Evolutionary conservation across 2,113 vertebrate species (phyloP).

Genomic region (Struthidea cinerea): DNA sequence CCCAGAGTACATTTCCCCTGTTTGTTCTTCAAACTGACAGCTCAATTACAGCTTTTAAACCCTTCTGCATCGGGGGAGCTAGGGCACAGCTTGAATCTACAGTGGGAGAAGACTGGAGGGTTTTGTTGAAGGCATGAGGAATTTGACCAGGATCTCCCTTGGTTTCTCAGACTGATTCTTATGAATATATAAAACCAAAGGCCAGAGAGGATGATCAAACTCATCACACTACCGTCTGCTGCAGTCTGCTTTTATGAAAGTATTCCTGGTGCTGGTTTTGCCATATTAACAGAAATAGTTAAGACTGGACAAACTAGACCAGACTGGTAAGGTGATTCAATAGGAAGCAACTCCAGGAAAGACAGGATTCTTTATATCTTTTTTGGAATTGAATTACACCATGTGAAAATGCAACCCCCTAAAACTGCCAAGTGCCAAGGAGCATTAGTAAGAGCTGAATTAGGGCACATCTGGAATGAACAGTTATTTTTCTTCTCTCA

Average conservation of each 20-base stretch:
- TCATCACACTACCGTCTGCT: neutral
- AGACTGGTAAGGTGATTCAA: neutral
- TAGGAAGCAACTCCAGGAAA: neutral
- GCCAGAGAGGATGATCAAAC: neutral
- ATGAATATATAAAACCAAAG: rapidly evolving
- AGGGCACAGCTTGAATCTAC: neutral
- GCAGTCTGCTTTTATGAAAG: neutral
- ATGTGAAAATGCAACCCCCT: neutral
- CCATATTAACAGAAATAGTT: neutral
- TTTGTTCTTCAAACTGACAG: slow-evolving; percentile 41
- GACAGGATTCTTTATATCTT: neutral
- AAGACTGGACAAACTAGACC: neutral
- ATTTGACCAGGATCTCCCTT: neutral
- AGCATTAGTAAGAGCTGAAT: neutral
- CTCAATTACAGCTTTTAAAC: neutral
- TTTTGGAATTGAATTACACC: neutral
- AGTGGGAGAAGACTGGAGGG: neutral
- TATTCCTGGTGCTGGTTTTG: neutral
- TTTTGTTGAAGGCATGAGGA: slow-evolving; percentile 3
- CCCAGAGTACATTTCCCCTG: neutral
- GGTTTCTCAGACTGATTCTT: neutral
- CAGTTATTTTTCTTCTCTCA: neutral
- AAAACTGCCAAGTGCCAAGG: neutral
- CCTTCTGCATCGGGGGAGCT: neutral
- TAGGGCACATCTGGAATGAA: neutral